Conservation (phyloP, 2,797 vertebrate genomes). For the Pseudochirops corinnae region DNA sequence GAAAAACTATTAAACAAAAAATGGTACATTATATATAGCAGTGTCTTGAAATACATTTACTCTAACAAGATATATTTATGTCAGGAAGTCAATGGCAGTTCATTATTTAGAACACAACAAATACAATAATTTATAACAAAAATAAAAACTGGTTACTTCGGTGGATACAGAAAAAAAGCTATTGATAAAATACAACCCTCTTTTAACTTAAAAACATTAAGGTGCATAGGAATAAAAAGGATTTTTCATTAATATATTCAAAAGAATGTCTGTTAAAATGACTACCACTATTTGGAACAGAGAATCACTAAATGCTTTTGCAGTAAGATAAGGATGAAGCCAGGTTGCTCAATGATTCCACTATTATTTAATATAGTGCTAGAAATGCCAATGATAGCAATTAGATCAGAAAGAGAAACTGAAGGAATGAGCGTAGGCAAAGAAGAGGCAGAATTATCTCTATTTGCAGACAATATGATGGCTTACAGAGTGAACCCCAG, state of each 20-base stretch:
- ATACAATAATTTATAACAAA: not conserved
- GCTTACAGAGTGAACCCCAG: not conserved
- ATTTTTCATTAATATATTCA: not conserved
- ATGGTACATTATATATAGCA: not conserved
- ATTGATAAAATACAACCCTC: not conserved
- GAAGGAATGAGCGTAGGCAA: not conserved
- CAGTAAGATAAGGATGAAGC: not conserved
- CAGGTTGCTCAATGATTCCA: not conserved
- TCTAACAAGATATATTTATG: not conserved
- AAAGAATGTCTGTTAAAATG: not conserved
- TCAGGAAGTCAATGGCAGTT: not conserved
- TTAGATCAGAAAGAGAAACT: not conserved
- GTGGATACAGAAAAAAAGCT: not conserved
- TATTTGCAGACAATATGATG: not conserved
- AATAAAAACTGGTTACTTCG: not conserved
- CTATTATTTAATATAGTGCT: not conserved
- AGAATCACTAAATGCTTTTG: not conserved
- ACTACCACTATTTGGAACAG: not conserved
- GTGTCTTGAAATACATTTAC: not conserved
- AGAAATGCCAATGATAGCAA: not conserved
- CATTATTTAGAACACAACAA: not conserved
- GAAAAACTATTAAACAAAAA: not conserved
- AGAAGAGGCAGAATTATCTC: not conserved
- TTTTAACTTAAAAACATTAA: not conserved
- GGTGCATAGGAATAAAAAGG: not conserved